Evolutionary conservation across 2,113 vertebrate species (phyloP).

Genomic region (Gobius niger): DNA sequence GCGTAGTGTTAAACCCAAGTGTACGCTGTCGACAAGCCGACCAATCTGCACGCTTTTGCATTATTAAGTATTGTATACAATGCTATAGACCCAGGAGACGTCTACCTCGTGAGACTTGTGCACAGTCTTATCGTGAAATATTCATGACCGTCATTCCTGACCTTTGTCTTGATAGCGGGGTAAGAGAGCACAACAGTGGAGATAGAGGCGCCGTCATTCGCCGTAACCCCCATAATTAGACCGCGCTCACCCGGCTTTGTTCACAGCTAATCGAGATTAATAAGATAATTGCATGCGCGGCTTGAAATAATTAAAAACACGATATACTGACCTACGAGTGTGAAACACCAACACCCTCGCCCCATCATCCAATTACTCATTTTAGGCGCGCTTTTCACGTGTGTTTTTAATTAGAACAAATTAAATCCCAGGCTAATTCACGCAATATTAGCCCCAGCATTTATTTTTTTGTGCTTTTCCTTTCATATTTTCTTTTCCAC

Average conservation of each 20-base stretch:
- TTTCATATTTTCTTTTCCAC: neutral
- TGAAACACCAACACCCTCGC: constrained; percentile 31
- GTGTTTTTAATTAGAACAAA: constrained; percentile 20
- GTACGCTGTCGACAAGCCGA: too few species aligned
- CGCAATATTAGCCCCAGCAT: neutral
- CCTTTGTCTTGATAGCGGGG: constrained; percentile 6
- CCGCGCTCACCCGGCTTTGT: constrained; percentile 23
- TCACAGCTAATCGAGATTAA: constrained; percentile 51
- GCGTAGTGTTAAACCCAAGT: too few species aligned
- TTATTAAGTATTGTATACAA: too few species aligned
- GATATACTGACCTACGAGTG: constrained; percentile 35
- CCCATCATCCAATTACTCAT: constrained; percentile 25
- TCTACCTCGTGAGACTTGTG: neutral
- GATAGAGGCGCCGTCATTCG: constrained; percentile 18
- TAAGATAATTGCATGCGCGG: constrained; percentile 37
- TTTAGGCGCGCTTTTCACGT: constrained; percentile 20
- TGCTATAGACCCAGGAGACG: neutral
- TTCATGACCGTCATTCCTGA: neutral
- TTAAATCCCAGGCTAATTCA: neutral
- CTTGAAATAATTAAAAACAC: constrained; percentile 38
- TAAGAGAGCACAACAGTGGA: constrained; percentile 4
- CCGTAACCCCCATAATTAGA: constrained; percentile 33
- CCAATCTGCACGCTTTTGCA: too few species aligned
- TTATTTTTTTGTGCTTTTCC: neutral
- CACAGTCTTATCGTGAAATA: neutral